phyloP scores from a whole-genome alignment of 2,113 vertebrate species.

The Rhipidura dahli region DNA sequence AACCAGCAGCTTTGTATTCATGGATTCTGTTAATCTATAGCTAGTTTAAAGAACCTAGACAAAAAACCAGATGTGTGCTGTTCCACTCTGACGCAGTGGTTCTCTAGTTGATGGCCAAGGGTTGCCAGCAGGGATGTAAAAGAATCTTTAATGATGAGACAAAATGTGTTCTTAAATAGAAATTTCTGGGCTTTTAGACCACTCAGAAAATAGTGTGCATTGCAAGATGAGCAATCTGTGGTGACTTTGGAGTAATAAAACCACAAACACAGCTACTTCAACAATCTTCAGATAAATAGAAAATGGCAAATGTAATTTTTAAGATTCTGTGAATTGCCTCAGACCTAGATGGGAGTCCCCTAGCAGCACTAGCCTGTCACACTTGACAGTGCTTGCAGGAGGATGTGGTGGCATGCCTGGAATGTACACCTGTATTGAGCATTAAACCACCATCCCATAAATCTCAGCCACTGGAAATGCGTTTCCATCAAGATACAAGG shows the following conservation, averaged over 20 bases:
- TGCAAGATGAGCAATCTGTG: background rate
- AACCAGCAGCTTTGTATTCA: background rate
- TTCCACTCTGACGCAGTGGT: background rate
- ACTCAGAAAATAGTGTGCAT: background rate
- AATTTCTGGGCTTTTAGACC: background rate
- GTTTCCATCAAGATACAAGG: background rate
- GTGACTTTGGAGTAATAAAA: background rate
- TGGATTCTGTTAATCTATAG: background rate
- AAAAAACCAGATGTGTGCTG: background rate
- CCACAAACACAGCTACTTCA: background rate
- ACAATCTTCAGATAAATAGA: background rate
- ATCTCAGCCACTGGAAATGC: background rate
- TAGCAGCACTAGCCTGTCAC: background rate
- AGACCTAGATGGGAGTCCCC: background rate
- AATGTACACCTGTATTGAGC: background rate
- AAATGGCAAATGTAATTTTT: background rate
- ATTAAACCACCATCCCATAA: background rate
- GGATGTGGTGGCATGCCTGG: background rate
- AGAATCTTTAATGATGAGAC: background rate
- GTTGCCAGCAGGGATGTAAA: background rate
- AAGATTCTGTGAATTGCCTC: background rate
- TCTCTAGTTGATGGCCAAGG: background rate
- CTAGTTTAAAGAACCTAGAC: background rate
- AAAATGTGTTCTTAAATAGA: background rate
- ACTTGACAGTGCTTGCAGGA: background rate